Evolutionary conservation across 2,113 vertebrate genomes (phyloP).

Genomic region (Platichthys stellatus): DNA sequence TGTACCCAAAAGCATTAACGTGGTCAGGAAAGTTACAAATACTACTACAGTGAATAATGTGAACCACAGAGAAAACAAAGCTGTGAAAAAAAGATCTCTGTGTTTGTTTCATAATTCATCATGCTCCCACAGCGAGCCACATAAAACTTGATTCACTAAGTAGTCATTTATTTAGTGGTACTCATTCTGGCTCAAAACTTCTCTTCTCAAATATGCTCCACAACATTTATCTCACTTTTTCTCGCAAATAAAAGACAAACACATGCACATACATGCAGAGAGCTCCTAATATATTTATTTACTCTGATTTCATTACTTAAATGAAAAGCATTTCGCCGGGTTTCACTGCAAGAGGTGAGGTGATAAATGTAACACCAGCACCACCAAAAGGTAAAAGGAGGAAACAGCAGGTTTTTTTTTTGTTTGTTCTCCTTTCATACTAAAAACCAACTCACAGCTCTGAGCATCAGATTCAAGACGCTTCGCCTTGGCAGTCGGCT

Average conservation of each 20-base stretch:
- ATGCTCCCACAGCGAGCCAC: no score
- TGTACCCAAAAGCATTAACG: conserved; percentile 69
- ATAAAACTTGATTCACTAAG: no score
- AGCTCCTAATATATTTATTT: conserved; percentile 11
- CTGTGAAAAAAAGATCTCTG: no score
- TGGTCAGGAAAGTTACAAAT: conserved; percentile 71
- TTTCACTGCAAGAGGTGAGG: background rate
- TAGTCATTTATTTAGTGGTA: no score
- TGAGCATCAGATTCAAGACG: conserved; percentile 71
- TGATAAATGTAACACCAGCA: conserved; percentile 73
- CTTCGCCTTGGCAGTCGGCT: conserved; percentile 53
- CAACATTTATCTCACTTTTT: conserved; percentile 61
- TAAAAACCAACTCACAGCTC: conserved; percentile 47
- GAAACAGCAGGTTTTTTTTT: conserved; percentile 36
- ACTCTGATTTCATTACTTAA: conserved; percentile 13
- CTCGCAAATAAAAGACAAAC: conserved; percentile 51
- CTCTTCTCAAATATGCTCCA: conserved; percentile 44
- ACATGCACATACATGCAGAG: conserved; percentile 20
- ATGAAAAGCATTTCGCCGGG: background rate
- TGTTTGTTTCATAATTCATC: no score
- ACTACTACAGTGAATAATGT: background rate
- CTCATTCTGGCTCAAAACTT: conserved; percentile 29
- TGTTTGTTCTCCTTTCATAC: background rate
- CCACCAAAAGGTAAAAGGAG: conserved; percentile 77
- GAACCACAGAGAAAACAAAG: no score